These are phyloP conservation scores for Cnemophilus loriae DNA, from an alignment of 2,113 vertebrate species.

Conservation along the genomic window DNA sequence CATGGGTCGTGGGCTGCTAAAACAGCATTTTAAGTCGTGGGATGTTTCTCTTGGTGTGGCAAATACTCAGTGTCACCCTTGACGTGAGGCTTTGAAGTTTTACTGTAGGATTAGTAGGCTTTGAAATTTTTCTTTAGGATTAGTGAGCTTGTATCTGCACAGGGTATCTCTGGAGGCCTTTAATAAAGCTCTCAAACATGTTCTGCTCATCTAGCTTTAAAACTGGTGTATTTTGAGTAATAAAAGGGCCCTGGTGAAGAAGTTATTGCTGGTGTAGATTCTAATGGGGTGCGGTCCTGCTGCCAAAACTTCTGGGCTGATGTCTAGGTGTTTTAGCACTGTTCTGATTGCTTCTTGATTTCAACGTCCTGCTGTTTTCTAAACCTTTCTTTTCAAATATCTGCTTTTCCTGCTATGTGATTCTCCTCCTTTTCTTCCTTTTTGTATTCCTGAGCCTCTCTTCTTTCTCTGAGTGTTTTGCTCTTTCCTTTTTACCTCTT, in stretches of 20 bases:
- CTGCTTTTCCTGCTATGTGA: background rate
- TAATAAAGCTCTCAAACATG: background rate
- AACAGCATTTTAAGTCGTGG: background rate
- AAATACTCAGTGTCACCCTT: background rate
- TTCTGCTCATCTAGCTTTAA: background rate
- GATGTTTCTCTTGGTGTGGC: background rate
- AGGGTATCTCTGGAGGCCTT: background rate
- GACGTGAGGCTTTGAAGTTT: background rate
- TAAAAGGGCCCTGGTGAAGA: background rate
- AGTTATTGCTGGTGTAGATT: background rate
- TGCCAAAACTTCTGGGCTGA: background rate
- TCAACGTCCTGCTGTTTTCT: background rate
- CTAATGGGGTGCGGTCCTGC: background rate
- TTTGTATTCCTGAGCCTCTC: background rate
- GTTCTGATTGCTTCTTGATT: slow-evolving; percentile 11
- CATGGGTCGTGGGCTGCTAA: background rate
- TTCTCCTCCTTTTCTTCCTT: background rate
- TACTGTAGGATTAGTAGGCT: background rate
- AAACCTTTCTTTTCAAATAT: background rate
- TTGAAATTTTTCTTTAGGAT: background rate
- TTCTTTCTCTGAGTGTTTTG: background rate
- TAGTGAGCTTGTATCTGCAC: background rate
- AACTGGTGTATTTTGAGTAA: background rate
- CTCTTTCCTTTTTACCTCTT: background rate
- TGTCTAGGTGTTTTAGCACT: background rate